These are phyloP conservation scores for Drosophila anomelani DNA, from an alignment of 2,888 invertebrate genomes.

Conservation along the genomic window DNA sequence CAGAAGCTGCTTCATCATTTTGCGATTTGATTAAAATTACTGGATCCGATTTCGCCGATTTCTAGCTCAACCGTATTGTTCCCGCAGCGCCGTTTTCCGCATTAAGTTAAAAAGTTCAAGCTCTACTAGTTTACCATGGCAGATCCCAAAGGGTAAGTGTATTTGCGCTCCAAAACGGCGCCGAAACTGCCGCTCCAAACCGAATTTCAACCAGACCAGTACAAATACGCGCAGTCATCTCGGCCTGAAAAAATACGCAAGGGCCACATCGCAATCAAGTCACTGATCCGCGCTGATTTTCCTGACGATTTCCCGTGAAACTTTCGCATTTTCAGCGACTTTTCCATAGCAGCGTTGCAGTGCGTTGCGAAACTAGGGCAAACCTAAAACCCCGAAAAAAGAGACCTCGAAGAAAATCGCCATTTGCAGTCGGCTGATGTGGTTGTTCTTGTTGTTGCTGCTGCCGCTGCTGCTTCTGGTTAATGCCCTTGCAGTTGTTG, in stretches of 20 bases:
- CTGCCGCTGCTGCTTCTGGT: slow-evolving; percentile 13
- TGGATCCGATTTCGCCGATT: slow-evolving; percentile 34
- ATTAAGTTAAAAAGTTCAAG: slow-evolving; percentile 68
- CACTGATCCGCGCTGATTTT: slow-evolving; percentile 7
- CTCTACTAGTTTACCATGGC: slow-evolving; percentile 77
- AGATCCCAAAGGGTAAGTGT: slow-evolving; percentile 84
- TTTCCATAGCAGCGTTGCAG: slow-evolving; percentile 11
- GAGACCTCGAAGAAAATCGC: slow-evolving; percentile 56
- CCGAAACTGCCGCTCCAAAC: slow-evolving; percentile 60
- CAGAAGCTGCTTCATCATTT: slow-evolving; percentile 49
- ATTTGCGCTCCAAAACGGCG: slow-evolving; percentile 51
- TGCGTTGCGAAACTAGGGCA: slow-evolving; percentile 62
- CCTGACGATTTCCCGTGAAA: not conserved
- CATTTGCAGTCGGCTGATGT: slow-evolving; percentile 58
- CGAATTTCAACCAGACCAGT: slow-evolving; percentile 39
- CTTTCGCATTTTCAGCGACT: slow-evolving; percentile 6
- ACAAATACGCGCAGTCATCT: slow-evolving; percentile 81
- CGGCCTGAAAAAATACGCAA: slow-evolving; percentile 59
- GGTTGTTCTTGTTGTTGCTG: slow-evolving; percentile 40
- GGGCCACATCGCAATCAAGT: slow-evolving; percentile 59
- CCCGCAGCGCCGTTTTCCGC: slow-evolving; percentile 50
- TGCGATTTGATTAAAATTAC: slow-evolving; percentile 58
- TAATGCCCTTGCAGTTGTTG: slow-evolving; percentile 39
- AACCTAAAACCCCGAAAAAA: slow-evolving; percentile 29
- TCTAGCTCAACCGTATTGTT: slow-evolving; percentile 40